Evolutionary conservation across 1,140 invertebrate species (phyloP).

Genomic region (Stenopsyche tienmushanensis): DNA sequence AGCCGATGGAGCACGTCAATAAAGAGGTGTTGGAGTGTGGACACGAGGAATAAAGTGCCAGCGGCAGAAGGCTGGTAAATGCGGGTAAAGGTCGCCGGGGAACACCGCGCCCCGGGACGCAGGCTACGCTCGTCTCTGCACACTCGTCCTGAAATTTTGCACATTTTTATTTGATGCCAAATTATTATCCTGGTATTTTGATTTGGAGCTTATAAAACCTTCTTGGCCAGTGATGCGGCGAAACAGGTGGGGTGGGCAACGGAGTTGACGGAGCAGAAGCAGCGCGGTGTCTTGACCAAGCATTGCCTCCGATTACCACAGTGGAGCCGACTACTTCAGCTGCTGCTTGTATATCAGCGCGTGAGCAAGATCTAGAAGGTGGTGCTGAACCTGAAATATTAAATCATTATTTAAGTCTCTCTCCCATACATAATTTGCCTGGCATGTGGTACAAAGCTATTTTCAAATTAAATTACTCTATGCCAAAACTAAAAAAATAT

Average conservation of each 20-base stretch:
- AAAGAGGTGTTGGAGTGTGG: conserved; percentile 8
- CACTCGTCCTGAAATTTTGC: conserved; percentile 31
- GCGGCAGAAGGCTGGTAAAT: conserved; percentile 34
- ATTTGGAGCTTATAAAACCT: conserved; percentile 23
- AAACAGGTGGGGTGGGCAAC: conserved; percentile 49
- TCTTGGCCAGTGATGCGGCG: conserved; percentile 50
- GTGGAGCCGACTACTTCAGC: conserved; percentile 57
- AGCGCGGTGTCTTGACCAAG: conserved; percentile 49
- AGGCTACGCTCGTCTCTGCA: conserved; percentile 40
- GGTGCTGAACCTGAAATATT: conserved; percentile 55
- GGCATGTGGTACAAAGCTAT: no score
- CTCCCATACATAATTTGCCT: no score
- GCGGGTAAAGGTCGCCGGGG: conserved; percentile 39
- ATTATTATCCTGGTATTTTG: not conserved
- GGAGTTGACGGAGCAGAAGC: conserved; percentile 53
- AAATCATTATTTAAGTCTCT: no score
- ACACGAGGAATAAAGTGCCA: conserved; percentile 35
- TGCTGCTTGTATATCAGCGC: conserved; percentile 63
- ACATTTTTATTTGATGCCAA: not conserved
- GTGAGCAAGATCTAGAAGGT: conserved; percentile 65
- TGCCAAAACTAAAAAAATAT: no score
- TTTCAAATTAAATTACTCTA: no score
- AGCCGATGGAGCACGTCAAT: no score
- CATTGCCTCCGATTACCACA: conserved; percentile 52
- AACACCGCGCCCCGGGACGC: conserved; percentile 40